Evolutionary conservation across 2,888 invertebrate species (phyloP), one percentile per base, ranked within the genome.

Genomic region (Ephialtes manifestator): DNA sequence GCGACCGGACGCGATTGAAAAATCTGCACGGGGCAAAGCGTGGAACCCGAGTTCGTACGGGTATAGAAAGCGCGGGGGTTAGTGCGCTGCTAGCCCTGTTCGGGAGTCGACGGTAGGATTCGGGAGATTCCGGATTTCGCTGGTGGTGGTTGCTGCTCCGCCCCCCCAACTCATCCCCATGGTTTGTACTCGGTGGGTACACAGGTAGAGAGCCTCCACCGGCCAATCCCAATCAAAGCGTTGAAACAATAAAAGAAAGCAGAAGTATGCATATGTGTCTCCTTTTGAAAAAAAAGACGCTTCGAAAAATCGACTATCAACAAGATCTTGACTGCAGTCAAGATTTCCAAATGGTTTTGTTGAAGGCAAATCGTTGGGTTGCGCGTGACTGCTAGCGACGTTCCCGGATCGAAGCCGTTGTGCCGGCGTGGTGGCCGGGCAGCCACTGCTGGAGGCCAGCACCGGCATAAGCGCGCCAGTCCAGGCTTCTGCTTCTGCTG

Each of bases 381-480:
- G 46, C 75, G 75, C 48, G 74, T 35, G 58, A 58, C 20, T 63
- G 20, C 11, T 31, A 67, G 63, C 74, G 74, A 86, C 74, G 84
- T 82, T 77, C 88, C 65, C 75, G 65, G 88, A 90, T 90, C 89
- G 89, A 91, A 90, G 87, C 58, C 86, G 90, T 91, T 90, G 90
- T 90, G 90, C 92, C 93, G 92, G 93, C 92, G 89, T 93, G 91
- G 93, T 92, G 93, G 93, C 93, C 92, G 93, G 93, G 92, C 91
- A 92, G 90, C 93, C 93, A 93, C 92, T 92, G 93, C 90, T 89
- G 88, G 89, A 85, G 86, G 83, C 87, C 88, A 87, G 84, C 77
- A 80, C 88, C 90, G 89, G 90, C 88, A 89, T 88, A 88, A 87
- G 89, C 89, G 90, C 89, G 89, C 88, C 88, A 88, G 90, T 89